These are phyloP conservation scores for Halisarca cf. caerulea DNA, from an alignment of 37 sponge, comb jelly and placozoan species.

Conservation along the genomic window DNA sequence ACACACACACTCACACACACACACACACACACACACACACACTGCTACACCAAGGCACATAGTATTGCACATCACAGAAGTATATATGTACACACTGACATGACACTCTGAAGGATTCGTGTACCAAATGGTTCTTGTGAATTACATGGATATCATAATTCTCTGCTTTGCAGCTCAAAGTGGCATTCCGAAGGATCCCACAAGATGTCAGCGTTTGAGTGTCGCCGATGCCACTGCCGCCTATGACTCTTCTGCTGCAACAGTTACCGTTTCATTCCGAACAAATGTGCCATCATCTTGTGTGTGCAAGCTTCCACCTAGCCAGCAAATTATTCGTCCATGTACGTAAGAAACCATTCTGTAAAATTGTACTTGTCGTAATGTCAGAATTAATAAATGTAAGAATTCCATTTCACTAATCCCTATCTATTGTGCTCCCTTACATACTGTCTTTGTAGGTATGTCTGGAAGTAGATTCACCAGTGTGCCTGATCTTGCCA, in stretches of 20 bases:
- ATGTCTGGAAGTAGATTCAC: not conserved
- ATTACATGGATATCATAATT: not conserved
- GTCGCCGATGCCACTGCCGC: not conserved
- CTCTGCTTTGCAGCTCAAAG: not conserved
- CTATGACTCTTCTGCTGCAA: not conserved
- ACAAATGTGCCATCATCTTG: not conserved
- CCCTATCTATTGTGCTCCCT: not conserved
- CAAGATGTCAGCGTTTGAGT: not conserved
- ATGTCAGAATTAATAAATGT: too few species aligned
- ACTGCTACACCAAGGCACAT: too few species aligned
- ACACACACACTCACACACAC: too few species aligned
- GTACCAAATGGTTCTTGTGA: too few species aligned
- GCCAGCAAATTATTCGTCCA: not conserved
- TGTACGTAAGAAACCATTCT: too few species aligned
- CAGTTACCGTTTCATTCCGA: not conserved
- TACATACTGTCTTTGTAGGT: not conserved
- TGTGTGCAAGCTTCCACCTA: not conserved
- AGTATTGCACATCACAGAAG: too few species aligned
- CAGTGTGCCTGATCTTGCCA: not conserved
- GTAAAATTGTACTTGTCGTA: too few species aligned
- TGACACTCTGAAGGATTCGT: too few species aligned
- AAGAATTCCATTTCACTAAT: not conserved
- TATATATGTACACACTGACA: too few species aligned
- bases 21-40: too few species aligned
- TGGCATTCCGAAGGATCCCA: conserved; percentile 1